phyloP scores from a whole-genome alignment of 2,113 vertebrate species.

The Halichoeres trimaculatus region DNA sequence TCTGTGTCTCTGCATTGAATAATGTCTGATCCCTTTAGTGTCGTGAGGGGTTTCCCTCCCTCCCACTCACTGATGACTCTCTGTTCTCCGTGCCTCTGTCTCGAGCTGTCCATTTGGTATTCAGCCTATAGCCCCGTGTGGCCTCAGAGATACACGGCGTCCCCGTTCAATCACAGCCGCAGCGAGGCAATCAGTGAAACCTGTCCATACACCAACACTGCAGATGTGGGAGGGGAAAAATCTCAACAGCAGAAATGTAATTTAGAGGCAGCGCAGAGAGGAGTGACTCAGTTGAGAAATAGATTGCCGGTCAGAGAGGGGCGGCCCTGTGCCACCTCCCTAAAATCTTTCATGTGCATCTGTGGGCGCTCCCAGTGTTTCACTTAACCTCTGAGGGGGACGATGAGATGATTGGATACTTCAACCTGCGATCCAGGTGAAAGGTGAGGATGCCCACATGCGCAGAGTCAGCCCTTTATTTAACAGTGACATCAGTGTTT shows the following conservation, averaged over 20 bases:
- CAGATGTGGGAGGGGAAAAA: slow-evolving; percentile 32
- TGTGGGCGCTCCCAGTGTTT: slow-evolving; percentile 29
- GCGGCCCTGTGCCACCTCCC: slow-evolving; percentile 10
- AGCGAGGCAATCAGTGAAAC: slow-evolving; percentile 58
- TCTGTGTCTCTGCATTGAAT: slow-evolving; percentile 41
- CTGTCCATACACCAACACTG: slow-evolving; percentile 23
- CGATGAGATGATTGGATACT: slow-evolving; percentile 16
- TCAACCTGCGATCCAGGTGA: neutral
- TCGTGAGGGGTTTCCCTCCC: slow-evolving; percentile 67
- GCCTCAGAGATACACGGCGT: slow-evolving; percentile 42
- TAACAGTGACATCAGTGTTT: slow-evolving; percentile 28
- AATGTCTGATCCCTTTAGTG: slow-evolving; percentile 29
- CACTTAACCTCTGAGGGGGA: slow-evolving; percentile 17
- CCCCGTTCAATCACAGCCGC: slow-evolving; percentile 48
- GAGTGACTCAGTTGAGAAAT: slow-evolving; percentile 55
- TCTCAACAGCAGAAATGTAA: slow-evolving; percentile 60
- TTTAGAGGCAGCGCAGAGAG: slow-evolving; percentile 56
- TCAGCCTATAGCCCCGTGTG: slow-evolving; percentile 44
- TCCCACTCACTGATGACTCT: slow-evolving; percentile 51
- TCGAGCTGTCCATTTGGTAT: slow-evolving; percentile 51
- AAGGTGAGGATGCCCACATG: neutral
- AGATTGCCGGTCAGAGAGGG: slow-evolving; percentile 50
- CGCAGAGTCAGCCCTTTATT: neutral
- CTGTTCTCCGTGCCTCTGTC: slow-evolving; percentile 22
- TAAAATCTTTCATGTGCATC: slow-evolving; percentile 10